A percentile compares a stretch with the other conserved stretches of the same genome.
phyloP scores from a whole-genome alignment of 2,888 invertebrate genomes.

The Platycnemis pennipes region DNA sequence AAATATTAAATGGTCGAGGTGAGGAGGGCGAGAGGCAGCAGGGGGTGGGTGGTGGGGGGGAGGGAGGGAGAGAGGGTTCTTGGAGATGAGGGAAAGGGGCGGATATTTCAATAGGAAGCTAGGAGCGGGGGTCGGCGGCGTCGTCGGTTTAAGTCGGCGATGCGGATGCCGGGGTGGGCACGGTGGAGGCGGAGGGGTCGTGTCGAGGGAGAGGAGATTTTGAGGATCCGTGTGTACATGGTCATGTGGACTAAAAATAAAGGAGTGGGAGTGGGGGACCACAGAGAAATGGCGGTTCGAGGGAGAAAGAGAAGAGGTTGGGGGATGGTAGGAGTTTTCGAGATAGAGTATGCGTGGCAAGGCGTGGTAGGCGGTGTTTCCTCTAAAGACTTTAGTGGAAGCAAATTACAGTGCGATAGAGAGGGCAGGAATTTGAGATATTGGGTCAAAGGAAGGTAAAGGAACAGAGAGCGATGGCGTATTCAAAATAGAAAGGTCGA shows the following conservation, averaged over 20 bases:
- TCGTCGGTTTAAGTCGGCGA: background rate
- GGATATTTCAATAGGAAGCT: background rate
- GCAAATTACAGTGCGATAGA: slow-evolving; percentile 55
- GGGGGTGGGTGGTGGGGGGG: background rate
- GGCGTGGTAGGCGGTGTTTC: background rate
- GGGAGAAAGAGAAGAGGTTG: background rate
- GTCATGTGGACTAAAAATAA: background rate
- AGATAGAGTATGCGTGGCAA: too few relatives aligned
- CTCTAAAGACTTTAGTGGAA: slow-evolving; percentile 29
- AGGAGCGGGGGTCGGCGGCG: background rate
- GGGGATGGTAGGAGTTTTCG: too few relatives aligned
- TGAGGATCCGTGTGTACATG: background rate
- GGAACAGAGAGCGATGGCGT: background rate
- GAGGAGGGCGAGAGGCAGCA: background rate
- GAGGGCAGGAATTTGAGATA: background rate
- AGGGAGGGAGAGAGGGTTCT: background rate
- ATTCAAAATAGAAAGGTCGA: too few relatives aligned
- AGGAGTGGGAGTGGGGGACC: background rate
- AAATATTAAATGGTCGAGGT: slow-evolving; percentile 65
- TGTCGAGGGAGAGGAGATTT: background rate
- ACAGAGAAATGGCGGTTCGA: background rate
- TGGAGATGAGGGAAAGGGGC: background rate
- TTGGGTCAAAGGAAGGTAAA: background rate
- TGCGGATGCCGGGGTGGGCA: background rate
- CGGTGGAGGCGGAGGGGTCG: background rate